Evolutionary conservation across 2,113 vertebrate genomes (phyloP).

Genomic region (Lynx canadensis): DNA sequence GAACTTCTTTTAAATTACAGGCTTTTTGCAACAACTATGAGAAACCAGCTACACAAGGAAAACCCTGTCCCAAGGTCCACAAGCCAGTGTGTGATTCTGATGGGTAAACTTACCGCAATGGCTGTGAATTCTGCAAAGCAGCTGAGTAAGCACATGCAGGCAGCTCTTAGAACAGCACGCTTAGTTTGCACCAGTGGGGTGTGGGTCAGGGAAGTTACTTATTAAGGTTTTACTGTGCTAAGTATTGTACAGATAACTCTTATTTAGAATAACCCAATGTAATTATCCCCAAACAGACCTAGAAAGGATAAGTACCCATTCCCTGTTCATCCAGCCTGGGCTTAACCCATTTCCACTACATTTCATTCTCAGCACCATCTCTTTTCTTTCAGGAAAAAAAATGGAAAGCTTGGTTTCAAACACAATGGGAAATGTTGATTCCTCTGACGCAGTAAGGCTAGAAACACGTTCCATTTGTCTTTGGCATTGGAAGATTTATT

Average conservation of each 20-base stretch:
- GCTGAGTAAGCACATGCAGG: constrained; percentile 21
- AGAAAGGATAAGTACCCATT: background rate
- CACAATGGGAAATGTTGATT: constrained; percentile 64
- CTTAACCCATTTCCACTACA: background rate
- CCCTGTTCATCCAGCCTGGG: background rate
- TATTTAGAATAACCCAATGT: background rate
- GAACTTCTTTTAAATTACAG: constrained; percentile 25
- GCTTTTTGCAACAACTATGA: constrained; percentile 55
- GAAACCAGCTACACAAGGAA: background rate
- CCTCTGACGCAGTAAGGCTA: background rate
- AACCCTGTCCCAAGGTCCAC: constrained; percentile 16
- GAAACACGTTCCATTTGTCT: background rate
- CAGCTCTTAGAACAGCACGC: background rate
- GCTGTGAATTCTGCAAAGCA: constrained; percentile 66
- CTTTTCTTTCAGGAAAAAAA: constrained; percentile 63
- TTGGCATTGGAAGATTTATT: background rate
- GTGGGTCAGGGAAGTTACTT: background rate
- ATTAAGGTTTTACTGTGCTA: background rate
- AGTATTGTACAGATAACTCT: background rate
- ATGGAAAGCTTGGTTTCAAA: constrained; percentile 61
- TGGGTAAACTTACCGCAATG: constrained; percentile 55
- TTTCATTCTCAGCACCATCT: background rate
- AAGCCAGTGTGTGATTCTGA: constrained; percentile 66
- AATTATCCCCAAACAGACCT: background rate
- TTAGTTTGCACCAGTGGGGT: background rate